phyloP scores from a whole-genome alignment of 1,140 invertebrate species.

The Sycophila sp. region DNA sequence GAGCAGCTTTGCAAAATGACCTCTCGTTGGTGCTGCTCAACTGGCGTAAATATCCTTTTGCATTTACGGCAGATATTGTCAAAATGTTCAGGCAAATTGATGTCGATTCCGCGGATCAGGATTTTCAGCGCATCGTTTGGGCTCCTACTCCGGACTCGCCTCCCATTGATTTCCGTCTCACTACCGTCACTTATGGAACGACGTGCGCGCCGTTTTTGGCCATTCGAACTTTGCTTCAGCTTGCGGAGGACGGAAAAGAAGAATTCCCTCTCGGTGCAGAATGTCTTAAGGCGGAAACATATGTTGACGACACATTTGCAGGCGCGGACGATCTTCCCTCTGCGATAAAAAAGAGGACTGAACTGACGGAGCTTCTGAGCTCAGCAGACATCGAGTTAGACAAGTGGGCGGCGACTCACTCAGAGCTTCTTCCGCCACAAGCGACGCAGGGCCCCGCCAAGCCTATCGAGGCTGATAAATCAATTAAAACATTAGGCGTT shows the following conservation, averaged over 20 bases:
- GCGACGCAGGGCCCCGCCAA: background rate
- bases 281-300: background rate
- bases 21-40: background rate
- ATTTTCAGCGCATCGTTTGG: slow-evolving; percentile 54
- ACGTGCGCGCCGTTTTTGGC: background rate
- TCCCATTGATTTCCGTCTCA: slow-evolving; percentile 41
- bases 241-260: background rate
- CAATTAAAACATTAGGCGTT: background rate
- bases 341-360: background rate
- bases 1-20: background rate
- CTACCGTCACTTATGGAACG: slow-evolving; percentile 57
- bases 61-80: background rate
- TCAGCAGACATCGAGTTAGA: background rate
- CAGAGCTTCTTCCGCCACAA: background rate
- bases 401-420: slow-evolving; percentile 9
- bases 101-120: slow-evolving; percentile 39
- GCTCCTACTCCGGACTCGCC: background rate
- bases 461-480: background rate
- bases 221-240: background rate
- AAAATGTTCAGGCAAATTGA: slow-evolving; percentile 49
- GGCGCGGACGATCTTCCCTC: background rate
- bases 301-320: slow-evolving; percentile 27
- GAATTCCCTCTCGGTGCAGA: background rate
- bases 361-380: background rate
- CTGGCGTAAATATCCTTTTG: background rate